Base-by-base conservation (phyloP, 1,140 invertebrate species). In the Chironomus tepperi region DNA sequence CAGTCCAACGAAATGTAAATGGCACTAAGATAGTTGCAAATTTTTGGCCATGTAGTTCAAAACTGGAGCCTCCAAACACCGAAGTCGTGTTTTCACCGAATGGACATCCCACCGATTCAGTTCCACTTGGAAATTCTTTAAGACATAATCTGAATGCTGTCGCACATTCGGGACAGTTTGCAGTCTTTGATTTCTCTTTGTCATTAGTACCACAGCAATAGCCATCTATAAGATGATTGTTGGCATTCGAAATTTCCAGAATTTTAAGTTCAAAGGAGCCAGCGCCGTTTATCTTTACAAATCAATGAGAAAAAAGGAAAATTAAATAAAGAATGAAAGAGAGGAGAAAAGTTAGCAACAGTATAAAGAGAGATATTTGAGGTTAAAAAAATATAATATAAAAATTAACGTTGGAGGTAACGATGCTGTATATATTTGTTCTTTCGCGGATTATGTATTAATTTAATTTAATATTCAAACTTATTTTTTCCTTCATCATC, bases 261-360 rank as follows among this genome's bases (percentile, higher is more conserved):
- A 95, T 91, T 86, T 95, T 92, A 80, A 96, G 89, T 87, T 96
- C 93, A 86, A 96, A 95, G 83, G 90, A 91, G 78, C 94, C 94
- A 83, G 91, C 79, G 76, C 80, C 79, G 77, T 78, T 80, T 79
- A 82, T 81, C 81, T 82, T 79, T 74, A 78, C 76, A 76, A 64
- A 19, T 64, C 73, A 75, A 73, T 65, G 75, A 76, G 34, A 76
- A 73, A 47, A 73, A 75, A 73, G 64, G 75, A 34, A 34, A 34
- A 34, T 34, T 34, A 34, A 34, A 34, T 34, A 34, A 34, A 73
- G 64, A 76, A 74, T 43, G 75, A 77, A 73, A 77, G 73, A 75
- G 47, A 70, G 65, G 15, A 67, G 16, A 67, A 67, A 70, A 70
- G 18, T 19, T 19, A 70, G 9, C 9, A 18, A 57, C 47, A 57